A percentile compares a stretch with the other conserved stretches of the same genome.
These are phyloP conservation scores for Hydropsyche tenuis DNA, from an alignment of 1,140 invertebrate species.

Conservation along the genomic window DNA sequence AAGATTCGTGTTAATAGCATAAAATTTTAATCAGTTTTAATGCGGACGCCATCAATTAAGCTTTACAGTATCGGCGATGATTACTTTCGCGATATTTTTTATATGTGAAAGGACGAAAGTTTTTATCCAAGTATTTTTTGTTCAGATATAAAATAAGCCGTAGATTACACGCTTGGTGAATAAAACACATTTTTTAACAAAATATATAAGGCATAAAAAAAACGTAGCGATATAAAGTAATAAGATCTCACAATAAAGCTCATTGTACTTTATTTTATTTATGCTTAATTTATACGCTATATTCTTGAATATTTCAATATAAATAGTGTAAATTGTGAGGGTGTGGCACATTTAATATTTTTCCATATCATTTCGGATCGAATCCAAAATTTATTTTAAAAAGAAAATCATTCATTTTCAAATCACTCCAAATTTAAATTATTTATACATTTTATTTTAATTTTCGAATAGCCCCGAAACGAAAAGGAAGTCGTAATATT, in stretches of 20 bases:
- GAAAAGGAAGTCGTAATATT: conserved; percentile 1
- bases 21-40: conserved; percentile 16
- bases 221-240: neutral
- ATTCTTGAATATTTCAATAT: neutral
- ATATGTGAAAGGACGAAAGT: too few relatives aligned
- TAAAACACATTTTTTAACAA: neutral
- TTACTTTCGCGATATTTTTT: too few relatives aligned
- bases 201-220: neutral
- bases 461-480: too few relatives aligned
- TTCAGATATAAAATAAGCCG: too few relatives aligned
- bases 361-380: too few relatives aligned
- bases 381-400: too few relatives aligned
- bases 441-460: too few relatives aligned
- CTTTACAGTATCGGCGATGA: too few relatives aligned
- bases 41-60: neutral
- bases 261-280: conserved; percentile 24
- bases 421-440: too few relatives aligned
- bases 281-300: conserved; percentile 11
- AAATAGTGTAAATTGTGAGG: neutral
- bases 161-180: too few relatives aligned
- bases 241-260: neutral
- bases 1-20: conserved; percentile 21
- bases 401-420: too few relatives aligned
- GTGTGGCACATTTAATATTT: neutral
- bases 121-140: too few relatives aligned